Evolutionary conservation across 1,140 invertebrate genomes (phyloP).

Genomic region (Spodoptera frugiperda): DNA sequence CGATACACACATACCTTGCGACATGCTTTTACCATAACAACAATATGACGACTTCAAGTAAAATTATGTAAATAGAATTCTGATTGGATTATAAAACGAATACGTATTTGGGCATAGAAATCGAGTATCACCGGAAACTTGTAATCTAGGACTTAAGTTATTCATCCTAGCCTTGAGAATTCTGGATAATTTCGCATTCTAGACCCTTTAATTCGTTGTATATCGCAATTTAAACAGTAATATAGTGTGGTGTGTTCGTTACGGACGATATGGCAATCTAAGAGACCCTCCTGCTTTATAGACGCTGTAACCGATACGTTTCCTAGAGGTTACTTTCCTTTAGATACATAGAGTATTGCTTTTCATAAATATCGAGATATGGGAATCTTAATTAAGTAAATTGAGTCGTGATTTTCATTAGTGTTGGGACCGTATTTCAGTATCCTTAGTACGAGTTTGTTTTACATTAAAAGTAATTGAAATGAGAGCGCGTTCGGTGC

Average conservation of each 20-base stretch:
- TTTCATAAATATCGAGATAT: slow-evolving; percentile 11
- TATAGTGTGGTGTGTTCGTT: slow-evolving; percentile 17
- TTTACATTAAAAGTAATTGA: too few relatives aligned
- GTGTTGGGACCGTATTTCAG: too few relatives aligned
- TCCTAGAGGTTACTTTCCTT: too few relatives aligned
- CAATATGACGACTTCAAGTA: too few relatives aligned
- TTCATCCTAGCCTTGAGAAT: background rate
- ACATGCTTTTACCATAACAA: too few relatives aligned
- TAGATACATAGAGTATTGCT: too few relatives aligned
- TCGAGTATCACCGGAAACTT: background rate
- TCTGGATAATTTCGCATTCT: background rate
- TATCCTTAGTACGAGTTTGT: too few relatives aligned
- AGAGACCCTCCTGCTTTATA: background rate
- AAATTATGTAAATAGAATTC: too few relatives aligned
- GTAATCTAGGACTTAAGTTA: background rate
- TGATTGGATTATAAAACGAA: too few relatives aligned
- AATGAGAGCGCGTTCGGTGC: too few relatives aligned
- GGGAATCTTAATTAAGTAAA: background rate
- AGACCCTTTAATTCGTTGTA: background rate
- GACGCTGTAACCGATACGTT: background rate
- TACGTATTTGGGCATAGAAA: background rate
- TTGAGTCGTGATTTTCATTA: too few relatives aligned
- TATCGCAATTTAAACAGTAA: slow-evolving; percentile 21
- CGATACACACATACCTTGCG: too few relatives aligned
- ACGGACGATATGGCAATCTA: slow-evolving; percentile 19